These are phyloP conservation scores for Gorsachius goisagi DNA, from an alignment of 2,113 vertebrate genomes.

Conservation along the genomic window DNA sequence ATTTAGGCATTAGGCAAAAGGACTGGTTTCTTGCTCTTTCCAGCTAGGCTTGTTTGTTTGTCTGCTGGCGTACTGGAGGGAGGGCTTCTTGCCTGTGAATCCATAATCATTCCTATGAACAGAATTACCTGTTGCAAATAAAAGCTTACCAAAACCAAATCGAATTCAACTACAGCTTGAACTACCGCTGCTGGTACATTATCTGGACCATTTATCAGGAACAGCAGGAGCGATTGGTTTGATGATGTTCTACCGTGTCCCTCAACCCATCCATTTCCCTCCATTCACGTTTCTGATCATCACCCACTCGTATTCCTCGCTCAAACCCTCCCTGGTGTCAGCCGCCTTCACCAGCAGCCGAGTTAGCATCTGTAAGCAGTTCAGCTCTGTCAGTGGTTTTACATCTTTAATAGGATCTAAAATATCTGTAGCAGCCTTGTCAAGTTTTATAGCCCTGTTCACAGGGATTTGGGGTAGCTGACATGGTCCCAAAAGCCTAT, in stretches of 20 bases:
- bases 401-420: conserved; percentile 45
- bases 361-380: neutral
- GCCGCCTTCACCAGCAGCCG: neutral
- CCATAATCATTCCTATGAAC: neutral
- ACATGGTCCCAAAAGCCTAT: conserved; percentile 27
- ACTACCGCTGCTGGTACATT: neutral
- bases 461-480: conserved; percentile 20
- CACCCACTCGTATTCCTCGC: neutral
- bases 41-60: neutral
- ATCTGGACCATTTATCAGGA: neutral
- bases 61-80: neutral
- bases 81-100: neutral
- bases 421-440: conserved; percentile 23
- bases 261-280: neutral
- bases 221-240: neutral
- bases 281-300: neutral
- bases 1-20: neutral
- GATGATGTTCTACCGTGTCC: neutral
- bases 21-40: neutral
- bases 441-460: conserved; percentile 31
- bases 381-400: conserved; percentile 16
- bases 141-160: neutral
- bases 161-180: neutral
- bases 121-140: neutral
- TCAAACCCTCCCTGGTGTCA: neutral